These are phyloP conservation scores for Lamproptera curius DNA, from an alignment of 2,888 invertebrate genomes.

Conservation along the genomic window DNA sequence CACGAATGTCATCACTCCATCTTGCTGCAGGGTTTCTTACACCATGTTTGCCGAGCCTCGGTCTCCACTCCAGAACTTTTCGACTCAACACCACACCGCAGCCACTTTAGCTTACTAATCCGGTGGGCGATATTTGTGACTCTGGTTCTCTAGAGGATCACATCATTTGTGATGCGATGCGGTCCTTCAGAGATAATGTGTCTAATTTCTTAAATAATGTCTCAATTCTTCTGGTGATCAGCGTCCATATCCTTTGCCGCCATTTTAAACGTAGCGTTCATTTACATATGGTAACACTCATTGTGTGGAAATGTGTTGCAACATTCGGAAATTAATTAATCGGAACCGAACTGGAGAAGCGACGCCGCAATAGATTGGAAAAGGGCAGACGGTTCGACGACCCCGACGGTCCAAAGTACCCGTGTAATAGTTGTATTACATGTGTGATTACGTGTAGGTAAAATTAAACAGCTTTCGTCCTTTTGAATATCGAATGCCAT, in stretches of 20 bases:
- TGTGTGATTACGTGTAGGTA: too few relatives aligned
- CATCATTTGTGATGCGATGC: too few relatives aligned
- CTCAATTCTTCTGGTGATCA: conserved; percentile 9
- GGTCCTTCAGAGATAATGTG: too few relatives aligned
- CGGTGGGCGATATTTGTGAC: too few relatives aligned
- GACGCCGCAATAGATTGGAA: too few relatives aligned
- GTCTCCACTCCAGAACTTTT: background rate
- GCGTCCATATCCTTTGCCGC: conserved; percentile 1
- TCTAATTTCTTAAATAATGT: too few relatives aligned
- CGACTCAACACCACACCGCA: background rate
- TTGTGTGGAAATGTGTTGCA: background rate
- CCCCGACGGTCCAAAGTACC: too few relatives aligned
- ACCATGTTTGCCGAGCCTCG: too few relatives aligned
- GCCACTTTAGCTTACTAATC: too few relatives aligned
- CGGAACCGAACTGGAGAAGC: background rate
- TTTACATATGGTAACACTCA: conserved; percentile 6
- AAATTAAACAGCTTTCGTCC: too few relatives aligned
- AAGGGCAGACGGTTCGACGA: background rate
- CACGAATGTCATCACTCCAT: background rate
- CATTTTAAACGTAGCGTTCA: conserved; percentile 2
- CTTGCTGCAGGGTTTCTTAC: background rate
- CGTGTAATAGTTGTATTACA: too few relatives aligned
- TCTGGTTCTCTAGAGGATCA: conserved; percentile 1
- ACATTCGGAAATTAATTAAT: background rate
- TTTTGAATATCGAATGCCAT: too few relatives aligned